Base-by-base conservation (phyloP, 2,888 invertebrate genomes). In the Epinotia brunnichana region DNA sequence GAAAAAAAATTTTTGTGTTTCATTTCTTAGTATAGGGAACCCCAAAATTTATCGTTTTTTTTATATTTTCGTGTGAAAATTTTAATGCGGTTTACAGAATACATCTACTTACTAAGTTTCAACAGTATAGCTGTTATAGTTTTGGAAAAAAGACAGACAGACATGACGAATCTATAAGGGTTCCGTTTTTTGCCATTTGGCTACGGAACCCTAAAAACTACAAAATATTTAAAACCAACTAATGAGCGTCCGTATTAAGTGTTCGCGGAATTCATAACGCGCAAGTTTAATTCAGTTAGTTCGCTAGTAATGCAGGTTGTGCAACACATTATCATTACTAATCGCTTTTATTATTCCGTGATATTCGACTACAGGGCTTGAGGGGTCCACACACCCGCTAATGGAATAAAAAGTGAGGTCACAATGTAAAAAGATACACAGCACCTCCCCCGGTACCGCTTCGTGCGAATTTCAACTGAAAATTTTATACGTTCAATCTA, bases 381-480 rank as follows among this genome's bases (percentile, higher is more conserved):
- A 90, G 91, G 91, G 92, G 90, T 87, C 86, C 90, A 90, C 91
- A 90, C 87, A 89, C 88, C 83, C 90, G 88, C 89, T 93, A 93
- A 93, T 93, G 92, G 93, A 93, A 93, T 93, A 93, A 93, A 93
- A 93, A 93, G 93, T 92, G 92, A 93, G 93, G 91, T 92, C 89
- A 90, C 92, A 91, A 90, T 91, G 91, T 92, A 92, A 90, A 92
- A 91, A 92, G 91, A 92, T 90, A 92, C 91, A 91, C 89, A 88
- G 91, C 83, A 85, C 84, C 90, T 90, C 91, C 91, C 93, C 89
- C 85, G 87, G 87, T 89, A 90, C 86, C 85, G 89, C 87, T 90
- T 89, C 90, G 87, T 90, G 90, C 88, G 90, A 92, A 92, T 91
- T 91, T 90, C 89, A 77, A 92, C 92, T 93, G 92, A 93, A 93